Percentiles rank a stretch among this genome's conserved stretches.
phyloP scores from a whole-genome alignment of 2,888 invertebrate genomes.

The Coelogynopora nodosa region DNA sequence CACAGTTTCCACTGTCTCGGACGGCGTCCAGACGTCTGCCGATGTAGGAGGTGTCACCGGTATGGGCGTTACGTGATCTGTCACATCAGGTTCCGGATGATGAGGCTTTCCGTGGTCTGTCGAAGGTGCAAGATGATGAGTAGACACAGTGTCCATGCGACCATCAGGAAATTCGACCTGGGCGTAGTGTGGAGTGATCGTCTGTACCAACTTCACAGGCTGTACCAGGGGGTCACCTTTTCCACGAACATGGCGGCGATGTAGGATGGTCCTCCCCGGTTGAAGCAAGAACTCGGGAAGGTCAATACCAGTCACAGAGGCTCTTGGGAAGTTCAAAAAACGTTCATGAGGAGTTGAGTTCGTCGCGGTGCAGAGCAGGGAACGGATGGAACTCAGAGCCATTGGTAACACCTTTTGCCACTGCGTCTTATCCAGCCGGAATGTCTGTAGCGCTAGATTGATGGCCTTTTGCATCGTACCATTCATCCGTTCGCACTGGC shows the following conservation, averaged over 20 bases:
- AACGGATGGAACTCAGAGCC: not conserved
- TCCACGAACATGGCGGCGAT: not conserved
- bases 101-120: no score
- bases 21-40: no score
- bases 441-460: not conserved
- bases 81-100: no score
- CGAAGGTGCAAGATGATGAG: no score
- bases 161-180: no score
- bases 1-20: no score
- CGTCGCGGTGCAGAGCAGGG: not conserved
- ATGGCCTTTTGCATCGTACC: not conserved
- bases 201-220: not conserved
- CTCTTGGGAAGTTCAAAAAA: not conserved
- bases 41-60: no score
- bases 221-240: not conserved
- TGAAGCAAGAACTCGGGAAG: not conserved
- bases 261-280: not conserved
- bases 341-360: not conserved
- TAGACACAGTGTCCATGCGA: no score
- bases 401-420: not conserved
- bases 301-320: not conserved
- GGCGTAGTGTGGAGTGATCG: no score
- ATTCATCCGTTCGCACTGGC: constrained; percentile 11
- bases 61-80: no score
- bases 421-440: not conserved